These are phyloP conservation scores for Patella ulyssiponensis DNA, from an alignment of 2,888 invertebrate species.

Conservation along the genomic window DNA sequence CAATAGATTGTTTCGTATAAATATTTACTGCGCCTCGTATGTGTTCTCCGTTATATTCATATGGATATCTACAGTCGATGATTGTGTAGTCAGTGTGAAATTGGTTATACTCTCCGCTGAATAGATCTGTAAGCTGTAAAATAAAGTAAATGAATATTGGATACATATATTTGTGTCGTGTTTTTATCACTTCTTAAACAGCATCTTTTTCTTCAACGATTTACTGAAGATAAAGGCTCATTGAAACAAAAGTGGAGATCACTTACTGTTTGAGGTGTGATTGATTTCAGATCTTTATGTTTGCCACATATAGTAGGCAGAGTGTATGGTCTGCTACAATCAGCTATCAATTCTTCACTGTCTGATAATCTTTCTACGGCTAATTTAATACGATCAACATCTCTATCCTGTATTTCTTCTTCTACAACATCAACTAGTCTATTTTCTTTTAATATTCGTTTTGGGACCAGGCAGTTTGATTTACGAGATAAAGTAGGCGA, in stretches of 20 bases:
- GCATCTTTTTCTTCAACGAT: too few species aligned
- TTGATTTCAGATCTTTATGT: constrained; percentile 23
- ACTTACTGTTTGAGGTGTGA: constrained; percentile 9
- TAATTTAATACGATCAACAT: not conserved
- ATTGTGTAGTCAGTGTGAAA: constrained; percentile 80
- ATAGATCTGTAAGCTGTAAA: constrained; percentile 72
- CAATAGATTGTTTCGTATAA: constrained; percentile 84
- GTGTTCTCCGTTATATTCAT: constrained; percentile 81
- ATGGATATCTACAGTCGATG: constrained; percentile 78
- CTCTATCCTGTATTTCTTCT: not conserved
- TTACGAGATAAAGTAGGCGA: too few species aligned
- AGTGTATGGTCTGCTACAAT: constrained; percentile 13
- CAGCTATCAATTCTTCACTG: constrained; percentile 2
- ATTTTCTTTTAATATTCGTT: not conserved
- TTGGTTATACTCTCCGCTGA: constrained; percentile 80
- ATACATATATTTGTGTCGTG: too few species aligned
- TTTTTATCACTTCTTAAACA: too few species aligned
- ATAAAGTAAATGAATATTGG: too few species aligned
- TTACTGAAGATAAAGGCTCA: too few species aligned
- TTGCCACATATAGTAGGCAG: constrained; percentile 16
- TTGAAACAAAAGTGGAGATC: not conserved
- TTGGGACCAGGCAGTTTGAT: too few species aligned
- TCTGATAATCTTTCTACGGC: constrained; percentile 8
- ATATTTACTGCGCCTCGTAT: constrained; percentile 79
- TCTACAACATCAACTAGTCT: not conserved